A percentile compares a stretch with the other conserved stretches of the same genome.
phyloP scores from a whole-genome alignment of 2,113 vertebrate genomes.

The Pomatorhinus ruficollis region DNA sequence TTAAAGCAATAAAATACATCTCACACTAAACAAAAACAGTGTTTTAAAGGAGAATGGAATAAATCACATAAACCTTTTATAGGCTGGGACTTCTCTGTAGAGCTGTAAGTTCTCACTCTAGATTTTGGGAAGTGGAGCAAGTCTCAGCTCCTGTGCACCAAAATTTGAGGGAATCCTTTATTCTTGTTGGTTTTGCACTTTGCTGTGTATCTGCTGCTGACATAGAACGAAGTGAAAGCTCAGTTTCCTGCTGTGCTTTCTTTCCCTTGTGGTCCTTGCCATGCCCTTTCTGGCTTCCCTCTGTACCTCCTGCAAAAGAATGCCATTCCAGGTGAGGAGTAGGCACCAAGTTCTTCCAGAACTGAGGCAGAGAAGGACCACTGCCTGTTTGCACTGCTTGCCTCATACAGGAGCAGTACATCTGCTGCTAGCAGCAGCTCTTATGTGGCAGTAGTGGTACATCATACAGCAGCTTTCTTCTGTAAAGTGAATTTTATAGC shows the following conservation, averaged over 20 bases:
- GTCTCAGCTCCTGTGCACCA: neutral
- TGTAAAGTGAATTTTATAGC: neutral
- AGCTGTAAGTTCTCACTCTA: neutral
- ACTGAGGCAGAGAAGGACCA: neutral
- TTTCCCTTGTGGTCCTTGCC: neutral
- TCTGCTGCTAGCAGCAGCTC: neutral
- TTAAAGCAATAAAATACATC: neutral
- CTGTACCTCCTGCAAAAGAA: neutral
- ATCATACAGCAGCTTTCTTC: neutral
- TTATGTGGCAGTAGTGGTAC: neutral
- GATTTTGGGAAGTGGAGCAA: neutral
- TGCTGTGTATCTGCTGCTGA: neutral
- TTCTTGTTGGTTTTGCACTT: neutral
- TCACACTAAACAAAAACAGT: neutral
- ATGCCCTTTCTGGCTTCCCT: neutral
- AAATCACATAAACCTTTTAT: neutral
- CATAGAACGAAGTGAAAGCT: neutral
- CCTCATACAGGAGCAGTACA: neutral
- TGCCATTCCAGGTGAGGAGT: neutral
- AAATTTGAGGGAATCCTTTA: neutral
- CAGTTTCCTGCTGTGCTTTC: neutral
- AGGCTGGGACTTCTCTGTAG: neutral
- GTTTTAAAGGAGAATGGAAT: neutral
- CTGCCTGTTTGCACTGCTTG: neutral
- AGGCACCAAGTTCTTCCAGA: neutral